These are phyloP conservation scores for Trematomus loennbergii DNA, from an alignment of 2,113 vertebrate genomes.

Conservation along the genomic window DNA sequence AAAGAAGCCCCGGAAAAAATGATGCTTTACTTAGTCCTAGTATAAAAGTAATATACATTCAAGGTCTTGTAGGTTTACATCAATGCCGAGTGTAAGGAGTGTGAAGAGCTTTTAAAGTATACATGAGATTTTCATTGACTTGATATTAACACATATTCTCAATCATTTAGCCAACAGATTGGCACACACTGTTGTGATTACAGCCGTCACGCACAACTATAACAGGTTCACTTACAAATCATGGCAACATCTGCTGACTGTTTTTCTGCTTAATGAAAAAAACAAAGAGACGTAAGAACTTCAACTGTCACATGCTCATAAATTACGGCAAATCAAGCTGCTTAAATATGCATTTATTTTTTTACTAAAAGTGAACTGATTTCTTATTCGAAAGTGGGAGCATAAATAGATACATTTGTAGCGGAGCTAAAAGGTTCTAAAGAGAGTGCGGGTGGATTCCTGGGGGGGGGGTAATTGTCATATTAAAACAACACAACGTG, in stretches of 20 bases:
- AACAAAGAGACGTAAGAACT: slow-evolving; percentile 34
- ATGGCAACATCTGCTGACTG: slow-evolving; percentile 62
- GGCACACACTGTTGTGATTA: slow-evolving; percentile 42
- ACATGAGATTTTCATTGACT: not conserved
- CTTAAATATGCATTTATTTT: slow-evolving; percentile 58
- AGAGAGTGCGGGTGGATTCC: slow-evolving; percentile 78
- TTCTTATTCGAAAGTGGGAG: slow-evolving; percentile 70
- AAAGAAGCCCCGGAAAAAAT: not conserved
- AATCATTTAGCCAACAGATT: slow-evolving; percentile 41
- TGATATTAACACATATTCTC: slow-evolving; percentile 27
- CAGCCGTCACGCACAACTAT: slow-evolving; percentile 28
- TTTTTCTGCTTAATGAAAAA: slow-evolving; percentile 34
- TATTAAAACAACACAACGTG: slow-evolving; percentile 84
- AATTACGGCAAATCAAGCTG: slow-evolving; percentile 61
- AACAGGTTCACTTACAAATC: slow-evolving; percentile 52
- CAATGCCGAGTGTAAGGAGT: not conserved
- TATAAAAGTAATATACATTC: not conserved
- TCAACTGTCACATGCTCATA: slow-evolving; percentile 55
- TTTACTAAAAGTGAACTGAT: slow-evolving; percentile 70
- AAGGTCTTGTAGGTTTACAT: not conserved
- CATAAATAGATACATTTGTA: slow-evolving; percentile 76
- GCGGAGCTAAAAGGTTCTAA: slow-evolving; percentile 77
- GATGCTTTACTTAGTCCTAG: not conserved
- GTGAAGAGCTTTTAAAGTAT: not conserved
- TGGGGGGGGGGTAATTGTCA: slow-evolving; percentile 82